phyloP scores from a whole-genome alignment of 2,113 vertebrate species.

The Ctenomys sociabilis region DNA sequence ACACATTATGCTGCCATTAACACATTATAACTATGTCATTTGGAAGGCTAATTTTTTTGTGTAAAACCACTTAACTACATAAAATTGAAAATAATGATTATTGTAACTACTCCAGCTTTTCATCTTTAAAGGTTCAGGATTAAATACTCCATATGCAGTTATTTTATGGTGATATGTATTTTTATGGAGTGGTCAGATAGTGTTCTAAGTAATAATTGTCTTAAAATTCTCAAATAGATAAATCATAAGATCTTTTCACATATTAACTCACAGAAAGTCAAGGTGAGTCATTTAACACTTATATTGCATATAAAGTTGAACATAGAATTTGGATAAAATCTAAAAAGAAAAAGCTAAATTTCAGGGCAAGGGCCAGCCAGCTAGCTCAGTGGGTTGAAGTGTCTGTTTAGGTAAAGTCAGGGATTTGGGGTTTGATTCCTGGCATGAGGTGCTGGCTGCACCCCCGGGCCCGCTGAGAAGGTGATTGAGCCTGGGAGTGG shows the following conservation, averaged over 20 bases:
- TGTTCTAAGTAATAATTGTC: conserved; percentile 87
- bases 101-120: conserved; percentile 88
- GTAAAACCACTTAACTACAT: conserved; percentile 91
- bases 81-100: conserved; percentile 91
- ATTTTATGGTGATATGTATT: conserved; percentile 87
- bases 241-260: conserved; percentile 86
- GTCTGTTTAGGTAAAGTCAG: no score
- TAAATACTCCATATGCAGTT: conserved; percentile 87
- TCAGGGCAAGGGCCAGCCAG: background rate
- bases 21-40: conserved; percentile 88
- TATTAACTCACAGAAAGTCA: conserved; percentile 85
- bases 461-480: no score
- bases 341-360: conserved; percentile 79
- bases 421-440: no score
- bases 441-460: no score
- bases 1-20: conserved; percentile 90
- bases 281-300: conserved; percentile 85
- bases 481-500: no score
- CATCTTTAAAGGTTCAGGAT: conserved; percentile 87
- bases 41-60: conserved; percentile 88
- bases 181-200: conserved; percentile 87
- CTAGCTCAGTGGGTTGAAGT: no score
- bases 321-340: conserved; percentile 75
- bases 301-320: conserved; percentile 76
- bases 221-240: conserved; percentile 88